These are phyloP conservation scores for Monochamus alternatus DNA, from an alignment of 2,888 invertebrate species.

Conservation along the genomic window DNA sequence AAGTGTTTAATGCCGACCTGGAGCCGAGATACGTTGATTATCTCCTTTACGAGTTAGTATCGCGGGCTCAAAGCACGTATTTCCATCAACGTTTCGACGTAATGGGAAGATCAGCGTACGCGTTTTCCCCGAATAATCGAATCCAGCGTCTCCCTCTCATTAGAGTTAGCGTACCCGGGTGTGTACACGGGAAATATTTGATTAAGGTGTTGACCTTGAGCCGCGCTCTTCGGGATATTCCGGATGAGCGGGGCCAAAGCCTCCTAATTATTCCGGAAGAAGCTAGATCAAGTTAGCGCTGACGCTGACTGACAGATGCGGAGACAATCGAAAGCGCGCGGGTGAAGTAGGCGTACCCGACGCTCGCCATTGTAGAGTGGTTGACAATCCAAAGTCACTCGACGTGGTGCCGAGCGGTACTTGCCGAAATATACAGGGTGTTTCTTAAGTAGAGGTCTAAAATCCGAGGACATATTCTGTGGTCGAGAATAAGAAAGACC, in stretches of 20 bases:
- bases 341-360: not conserved
- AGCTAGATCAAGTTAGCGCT: not conserved
- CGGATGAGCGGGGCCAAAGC: not conserved
- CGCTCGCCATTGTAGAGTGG: too few species aligned
- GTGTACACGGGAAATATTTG: slow-evolving; percentile 15
- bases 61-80: too few species aligned
- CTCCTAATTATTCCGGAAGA: not conserved
- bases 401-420: too few species aligned
- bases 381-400: too few species aligned
- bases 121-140: not conserved
- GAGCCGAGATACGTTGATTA: not conserved
- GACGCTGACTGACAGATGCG: not conserved
- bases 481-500: too few species aligned
- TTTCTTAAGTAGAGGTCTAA: too few species aligned
- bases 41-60: not conserved
- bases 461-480: too few species aligned
- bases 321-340: not conserved
- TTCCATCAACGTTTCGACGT: not conserved
- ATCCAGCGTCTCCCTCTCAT: not conserved
- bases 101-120: slow-evolving; percentile 7
- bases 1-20: not conserved
- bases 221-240: not conserved
- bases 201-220: slow-evolving; percentile 8
- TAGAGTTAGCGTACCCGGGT: slow-evolving; percentile 2
- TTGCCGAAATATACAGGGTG: too few species aligned